Conservation (phyloP, 2,797 vertebrate species). For the Enteromius treurensis region DNA sequence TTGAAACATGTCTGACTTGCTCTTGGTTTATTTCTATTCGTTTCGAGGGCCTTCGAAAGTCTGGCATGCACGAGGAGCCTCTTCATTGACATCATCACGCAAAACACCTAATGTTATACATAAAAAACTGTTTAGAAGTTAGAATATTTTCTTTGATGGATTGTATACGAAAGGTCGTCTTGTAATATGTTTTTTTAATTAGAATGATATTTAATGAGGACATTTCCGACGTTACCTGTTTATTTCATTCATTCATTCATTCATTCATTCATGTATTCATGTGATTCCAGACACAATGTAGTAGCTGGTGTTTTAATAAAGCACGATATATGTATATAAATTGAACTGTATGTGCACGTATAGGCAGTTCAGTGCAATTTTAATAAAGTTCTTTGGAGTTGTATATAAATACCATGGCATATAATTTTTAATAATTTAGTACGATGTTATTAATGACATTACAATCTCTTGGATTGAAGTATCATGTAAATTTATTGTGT, state of each 20-base stretch:
- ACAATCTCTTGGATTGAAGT: not conserved
- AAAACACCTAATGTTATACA: not conserved
- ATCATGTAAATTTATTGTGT: not conserved
- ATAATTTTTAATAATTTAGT: not conserved
- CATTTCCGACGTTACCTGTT: not conserved
- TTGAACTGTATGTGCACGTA: not conserved
- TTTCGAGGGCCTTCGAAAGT: slow-evolving; percentile 27
- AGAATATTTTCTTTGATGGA: not conserved
- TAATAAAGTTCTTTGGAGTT: not conserved
- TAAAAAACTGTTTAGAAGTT: not conserved
- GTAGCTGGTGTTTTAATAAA: not conserved
- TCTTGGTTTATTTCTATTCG: not conserved
- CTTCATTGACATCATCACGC: not conserved
- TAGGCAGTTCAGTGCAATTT: not conserved
- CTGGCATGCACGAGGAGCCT: not conserved
- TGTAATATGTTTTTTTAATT: not conserved
- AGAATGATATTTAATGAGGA: not conserved
- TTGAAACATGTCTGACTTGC: not conserved
- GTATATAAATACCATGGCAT: not conserved
- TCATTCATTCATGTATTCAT: not conserved
- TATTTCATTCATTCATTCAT: not conserved
- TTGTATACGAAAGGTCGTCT: not conserved
- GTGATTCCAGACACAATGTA: not conserved
- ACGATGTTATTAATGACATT: not conserved
- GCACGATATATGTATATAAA: not conserved